Evolutionary conservation across 1,140 invertebrate genomes (phyloP), one percentile per base, ranked within the genome.

Genomic region (Sycophaga agraensis): DNA sequence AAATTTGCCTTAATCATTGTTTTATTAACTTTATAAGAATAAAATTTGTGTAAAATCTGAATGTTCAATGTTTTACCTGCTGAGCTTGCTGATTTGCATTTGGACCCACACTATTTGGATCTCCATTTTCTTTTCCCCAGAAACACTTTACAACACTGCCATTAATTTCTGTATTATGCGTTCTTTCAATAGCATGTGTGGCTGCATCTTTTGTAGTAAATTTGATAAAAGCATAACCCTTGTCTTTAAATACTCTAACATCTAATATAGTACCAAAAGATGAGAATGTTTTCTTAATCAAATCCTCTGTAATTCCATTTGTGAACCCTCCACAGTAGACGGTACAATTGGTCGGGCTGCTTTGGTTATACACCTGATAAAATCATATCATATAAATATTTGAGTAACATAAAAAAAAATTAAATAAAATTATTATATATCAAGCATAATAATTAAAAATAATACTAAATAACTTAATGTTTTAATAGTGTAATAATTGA

Each of bases 221-320:
- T 79, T 96, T 97, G 78, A 99, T 93, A 82, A 99, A 99, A 69
- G 97, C 96, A 82, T 98, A 99, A 63, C 97, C 97, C 82, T 99
- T 99, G 74, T 98, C 95, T 82, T 98, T 98, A 84, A 99, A 99
- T 59, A 97, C 94, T 80, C 97, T 87, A 68, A 99, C 91, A 81
- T 99, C 97, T 79, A 96, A 90, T 74, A 99, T 99, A 66, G 88
- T 88, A 70, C 97, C 97, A 82, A 93, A 99, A 56, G 89, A 89
- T 69, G 88, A 88, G 80, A 99, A 99, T 59, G 94, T 94, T 80
- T 93, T 93, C 73, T 94, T 92, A 85, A 99, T 94, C 64, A 98
- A 81, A 65, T 99, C 96, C 75, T 99, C 96, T 74, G 89, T 91
- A 67, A 98, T 88, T 48, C 94, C 91, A 78, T 92, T 94, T 71